Conservation (phyloP, 1,140 invertebrate genomes). For the Calycopis cecrops region DNA sequence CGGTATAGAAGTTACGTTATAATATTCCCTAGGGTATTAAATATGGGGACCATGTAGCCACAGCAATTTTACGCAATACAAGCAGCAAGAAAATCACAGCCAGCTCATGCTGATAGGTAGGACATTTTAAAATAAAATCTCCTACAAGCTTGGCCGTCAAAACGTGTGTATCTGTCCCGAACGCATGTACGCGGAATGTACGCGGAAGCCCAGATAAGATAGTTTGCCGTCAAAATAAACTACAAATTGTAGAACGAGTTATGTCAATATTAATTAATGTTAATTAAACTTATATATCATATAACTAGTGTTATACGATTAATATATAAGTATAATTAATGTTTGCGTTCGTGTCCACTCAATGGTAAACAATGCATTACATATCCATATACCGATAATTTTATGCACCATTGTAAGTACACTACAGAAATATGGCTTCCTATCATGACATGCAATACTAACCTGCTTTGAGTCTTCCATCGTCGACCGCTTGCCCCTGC, state of each 20-base stretch:
- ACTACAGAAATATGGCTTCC: background rate
- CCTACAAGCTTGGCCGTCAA: background rate
- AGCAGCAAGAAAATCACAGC: too few species aligned
- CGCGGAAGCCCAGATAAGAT: slow-evolving; percentile 1
- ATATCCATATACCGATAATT: background rate
- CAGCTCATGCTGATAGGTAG: too few species aligned
- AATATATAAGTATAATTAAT: too few species aligned
- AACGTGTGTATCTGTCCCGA: slow-evolving; percentile 1
- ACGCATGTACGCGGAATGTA: background rate
- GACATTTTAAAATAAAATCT: too few species aligned
- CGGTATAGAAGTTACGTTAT: too few species aligned
- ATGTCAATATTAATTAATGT: slow-evolving; percentile 1
- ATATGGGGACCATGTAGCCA: too few species aligned
- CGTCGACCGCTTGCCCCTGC: slow-evolving; percentile 90
- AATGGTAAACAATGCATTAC: slow-evolving; percentile 17
- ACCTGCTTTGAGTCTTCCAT: slow-evolving; percentile 85
- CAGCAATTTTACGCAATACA: too few species aligned
- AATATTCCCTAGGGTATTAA: too few species aligned
- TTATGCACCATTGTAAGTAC: slow-evolving; percentile 2
- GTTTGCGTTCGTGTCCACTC: slow-evolving; percentile 7
- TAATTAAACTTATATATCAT: background rate
- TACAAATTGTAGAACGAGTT: background rate
- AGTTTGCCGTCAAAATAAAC: background rate
- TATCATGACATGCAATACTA: slow-evolving; percentile 16
- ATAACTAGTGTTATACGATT: background rate